phyloP scores from a whole-genome alignment of 2,888 invertebrate genomes.

The Cheilosia scutellata region DNA sequence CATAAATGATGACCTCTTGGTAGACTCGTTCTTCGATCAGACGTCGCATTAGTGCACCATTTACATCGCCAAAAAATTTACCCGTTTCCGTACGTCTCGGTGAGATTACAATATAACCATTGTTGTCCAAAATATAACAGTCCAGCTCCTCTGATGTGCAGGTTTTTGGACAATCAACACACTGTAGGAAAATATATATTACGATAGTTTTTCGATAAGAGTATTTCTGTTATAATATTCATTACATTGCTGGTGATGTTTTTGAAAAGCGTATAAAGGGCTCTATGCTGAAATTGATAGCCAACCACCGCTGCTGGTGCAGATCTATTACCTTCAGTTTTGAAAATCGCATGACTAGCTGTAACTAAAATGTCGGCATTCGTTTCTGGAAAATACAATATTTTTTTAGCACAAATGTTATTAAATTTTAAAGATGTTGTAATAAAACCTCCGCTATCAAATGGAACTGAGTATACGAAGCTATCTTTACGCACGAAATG shows the following conservation, averaged over 20 bases:
- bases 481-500: conserved; percentile 91
- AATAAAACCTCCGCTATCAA: conserved; percentile 85
- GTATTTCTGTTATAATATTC: not conserved
- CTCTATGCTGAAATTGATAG: conserved; percentile 92
- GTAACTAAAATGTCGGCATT: conserved; percentile 89
- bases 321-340: conserved; percentile 86
- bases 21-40: conserved; percentile 91
- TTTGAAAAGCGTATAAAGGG: conserved; percentile 90
- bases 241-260: conserved; percentile 91
- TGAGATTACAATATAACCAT: conserved; percentile 94
- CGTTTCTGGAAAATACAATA: conserved; percentile 78
- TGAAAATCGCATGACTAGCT: conserved; percentile 93
- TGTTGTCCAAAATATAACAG: conserved; percentile 94
- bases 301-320: conserved; percentile 89
- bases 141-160: conserved; percentile 89
- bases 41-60: conserved; percentile 90
- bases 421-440: not conserved
- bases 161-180: conserved; percentile 84
- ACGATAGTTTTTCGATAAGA: not conserved
- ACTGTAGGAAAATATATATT: conserved; percentile 44
- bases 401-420: not conserved
- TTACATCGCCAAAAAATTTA: conserved; percentile 93
- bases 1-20: conserved; percentile 90
- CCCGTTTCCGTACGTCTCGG: conserved; percentile 90
- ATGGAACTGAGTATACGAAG: conserved; percentile 92